Percentiles rank a stretch among this genome's conserved stretches.
Conservation (phyloP, 2,797 vertebrate genomes). For the Syngnathus acus region DNA sequence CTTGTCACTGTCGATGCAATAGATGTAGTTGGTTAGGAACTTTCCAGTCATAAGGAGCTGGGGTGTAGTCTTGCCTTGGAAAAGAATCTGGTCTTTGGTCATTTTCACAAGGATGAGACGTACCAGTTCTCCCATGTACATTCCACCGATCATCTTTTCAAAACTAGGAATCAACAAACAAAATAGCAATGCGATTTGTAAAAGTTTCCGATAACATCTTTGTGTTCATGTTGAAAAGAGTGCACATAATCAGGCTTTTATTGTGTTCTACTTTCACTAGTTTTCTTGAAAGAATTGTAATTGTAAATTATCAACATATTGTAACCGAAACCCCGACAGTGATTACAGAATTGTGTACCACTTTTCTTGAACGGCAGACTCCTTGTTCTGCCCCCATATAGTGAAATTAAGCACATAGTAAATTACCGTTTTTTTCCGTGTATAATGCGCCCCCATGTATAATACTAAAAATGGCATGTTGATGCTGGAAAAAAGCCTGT, state of each 20-base stretch:
- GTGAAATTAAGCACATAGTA: no score
- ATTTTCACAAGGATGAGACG: slow-evolving; percentile 92
- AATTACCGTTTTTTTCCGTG: no score
- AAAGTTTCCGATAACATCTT: neutral
- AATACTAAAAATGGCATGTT: no score
- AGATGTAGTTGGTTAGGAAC: slow-evolving; percentile 83
- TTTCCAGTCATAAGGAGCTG: slow-evolving; percentile 77
- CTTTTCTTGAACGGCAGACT: no score
- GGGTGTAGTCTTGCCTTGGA: slow-evolving; percentile 76
- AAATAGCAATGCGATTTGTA: neutral
- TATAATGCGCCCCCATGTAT: no score
- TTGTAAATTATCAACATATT: no score
- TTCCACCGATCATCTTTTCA: slow-evolving; percentile 97
- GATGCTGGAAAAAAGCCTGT: no score
- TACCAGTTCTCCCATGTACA: slow-evolving; percentile 97
- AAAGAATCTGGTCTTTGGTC: slow-evolving; percentile 82
- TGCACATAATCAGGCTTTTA: neutral
- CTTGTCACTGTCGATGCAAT: slow-evolving; percentile 79
- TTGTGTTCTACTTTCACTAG: no score
- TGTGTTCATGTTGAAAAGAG: neutral
- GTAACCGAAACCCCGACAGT: no score
- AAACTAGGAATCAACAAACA: slow-evolving; percentile 69
- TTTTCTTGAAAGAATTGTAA: no score
- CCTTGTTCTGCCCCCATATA: no score
- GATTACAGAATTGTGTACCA: no score